Evolutionary conservation across 2,797 vertebrate genomes (phyloP).

Genomic region (Chaetodon trifasciatus): DNA sequence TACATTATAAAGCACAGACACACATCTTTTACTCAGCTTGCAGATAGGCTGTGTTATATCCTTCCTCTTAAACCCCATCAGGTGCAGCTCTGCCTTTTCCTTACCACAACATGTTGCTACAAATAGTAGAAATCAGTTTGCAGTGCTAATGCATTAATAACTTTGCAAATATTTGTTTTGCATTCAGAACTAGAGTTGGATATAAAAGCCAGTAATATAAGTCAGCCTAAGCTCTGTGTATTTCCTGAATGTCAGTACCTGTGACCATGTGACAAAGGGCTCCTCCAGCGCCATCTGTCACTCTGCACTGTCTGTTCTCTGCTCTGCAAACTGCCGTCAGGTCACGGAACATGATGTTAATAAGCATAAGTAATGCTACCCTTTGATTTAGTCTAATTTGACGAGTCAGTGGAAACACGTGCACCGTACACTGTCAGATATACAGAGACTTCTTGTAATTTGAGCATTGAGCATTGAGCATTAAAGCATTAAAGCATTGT

Average conservation of each 20-base stretch:
- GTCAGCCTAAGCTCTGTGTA: not conserved
- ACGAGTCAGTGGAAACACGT: not conserved
- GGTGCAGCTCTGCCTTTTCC: no score
- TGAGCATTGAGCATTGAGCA: no score
- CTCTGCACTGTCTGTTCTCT: not conserved
- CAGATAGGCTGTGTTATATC: no score
- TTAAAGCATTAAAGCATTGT: not conserved
- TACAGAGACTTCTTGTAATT: not conserved
- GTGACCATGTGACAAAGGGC: not conserved
- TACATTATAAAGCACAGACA: no score
- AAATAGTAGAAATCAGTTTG: not conserved
- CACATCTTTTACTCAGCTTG: no score
- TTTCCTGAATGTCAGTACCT: no score
- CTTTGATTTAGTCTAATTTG: not conserved
- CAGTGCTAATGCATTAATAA: not conserved
- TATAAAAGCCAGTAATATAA: not conserved
- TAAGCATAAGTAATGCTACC: not conserved
- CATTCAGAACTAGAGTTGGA: no score
- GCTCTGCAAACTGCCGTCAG: not conserved
- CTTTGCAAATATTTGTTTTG: not conserved
- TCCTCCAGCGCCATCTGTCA: not conserved
- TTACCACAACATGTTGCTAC: not conserved
- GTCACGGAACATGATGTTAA: not conserved
- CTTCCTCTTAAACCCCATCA: no score
- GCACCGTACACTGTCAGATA: not conserved